phyloP scores from a whole-genome alignment of 2,888 invertebrate genomes.

The Geophilus truncorum region DNA sequence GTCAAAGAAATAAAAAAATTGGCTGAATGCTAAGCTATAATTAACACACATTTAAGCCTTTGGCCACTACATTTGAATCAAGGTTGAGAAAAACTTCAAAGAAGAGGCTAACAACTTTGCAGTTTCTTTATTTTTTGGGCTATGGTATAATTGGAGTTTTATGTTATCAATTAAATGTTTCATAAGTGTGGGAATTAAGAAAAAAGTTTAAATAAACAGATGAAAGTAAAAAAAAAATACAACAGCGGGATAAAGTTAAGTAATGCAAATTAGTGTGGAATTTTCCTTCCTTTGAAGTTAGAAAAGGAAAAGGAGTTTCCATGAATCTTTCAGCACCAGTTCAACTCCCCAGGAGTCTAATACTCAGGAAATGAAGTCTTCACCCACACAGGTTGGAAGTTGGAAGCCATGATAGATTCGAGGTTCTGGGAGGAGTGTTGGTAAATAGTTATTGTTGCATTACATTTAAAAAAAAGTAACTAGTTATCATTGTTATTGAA shows the following conservation, averaged over 20 bases:
- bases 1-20: not conserved
- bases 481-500: too few relatives aligned
- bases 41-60: conserved; percentile 1
- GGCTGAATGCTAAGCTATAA: not conserved
- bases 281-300: not conserved
- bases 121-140: not conserved
- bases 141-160: not conserved
- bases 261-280: not conserved
- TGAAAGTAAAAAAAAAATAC: not conserved
- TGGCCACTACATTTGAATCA: not conserved
- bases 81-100: not conserved
- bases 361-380: not conserved
- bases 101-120: not conserved
- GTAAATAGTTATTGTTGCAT: too few relatives aligned
- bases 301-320: not conserved
- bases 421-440: too few relatives aligned
- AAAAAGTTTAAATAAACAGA: not conserved
- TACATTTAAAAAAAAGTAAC: too few relatives aligned
- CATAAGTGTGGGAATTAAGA: not conserved
- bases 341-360: conserved; percentile 20
- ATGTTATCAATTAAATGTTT: not conserved
- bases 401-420: not conserved
- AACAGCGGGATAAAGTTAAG: not conserved
- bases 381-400: not conserved
- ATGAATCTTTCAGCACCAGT: conserved; percentile 11